Evolutionary conservation across 2,888 invertebrate genomes (phyloP).

Genomic region (Melieria omissa): DNA sequence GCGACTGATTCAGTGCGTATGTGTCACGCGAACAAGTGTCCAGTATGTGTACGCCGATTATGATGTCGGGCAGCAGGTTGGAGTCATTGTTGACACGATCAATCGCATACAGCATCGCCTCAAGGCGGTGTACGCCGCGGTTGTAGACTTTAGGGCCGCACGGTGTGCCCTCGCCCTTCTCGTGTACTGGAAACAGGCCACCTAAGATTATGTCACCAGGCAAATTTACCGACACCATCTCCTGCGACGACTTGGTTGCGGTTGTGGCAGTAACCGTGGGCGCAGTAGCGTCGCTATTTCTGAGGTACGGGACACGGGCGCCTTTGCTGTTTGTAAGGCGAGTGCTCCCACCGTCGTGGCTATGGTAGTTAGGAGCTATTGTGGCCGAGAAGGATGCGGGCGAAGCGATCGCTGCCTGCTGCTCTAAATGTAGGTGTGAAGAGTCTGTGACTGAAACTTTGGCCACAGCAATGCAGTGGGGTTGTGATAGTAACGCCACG

Average conservation of each 20-base stretch:
- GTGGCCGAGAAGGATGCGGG: neutral
- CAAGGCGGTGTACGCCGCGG: constrained; percentile 77
- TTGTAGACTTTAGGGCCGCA: constrained; percentile 74
- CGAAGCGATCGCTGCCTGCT: neutral
- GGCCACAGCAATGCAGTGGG: too few relatives aligned
- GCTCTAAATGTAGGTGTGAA: too few relatives aligned
- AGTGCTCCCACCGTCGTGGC: neutral
- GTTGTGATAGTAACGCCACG: too few relatives aligned
- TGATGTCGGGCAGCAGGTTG: constrained; percentile 72
- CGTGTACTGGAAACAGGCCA: constrained; percentile 77
- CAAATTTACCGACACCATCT: constrained; percentile 52
- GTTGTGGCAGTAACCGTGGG: neutral
- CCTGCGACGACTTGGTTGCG: constrained; percentile 44
- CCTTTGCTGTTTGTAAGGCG: neutral
- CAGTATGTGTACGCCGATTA: constrained; percentile 71
- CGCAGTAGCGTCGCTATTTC: neutral
- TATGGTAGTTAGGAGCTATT: neutral
- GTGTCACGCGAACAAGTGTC: constrained; percentile 76
- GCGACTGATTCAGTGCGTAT: constrained; percentile 76
- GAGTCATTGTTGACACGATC: constrained; percentile 73
- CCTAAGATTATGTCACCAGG: constrained; percentile 75
- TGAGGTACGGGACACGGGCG: neutral
- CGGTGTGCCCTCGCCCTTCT: constrained; percentile 68
- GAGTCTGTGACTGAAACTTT: too few relatives aligned
- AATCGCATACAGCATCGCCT: constrained; percentile 76